These are phyloP conservation scores for Ceyx margarethae DNA, from an alignment of 2,113 vertebrate species.

Conservation along the genomic window DNA sequence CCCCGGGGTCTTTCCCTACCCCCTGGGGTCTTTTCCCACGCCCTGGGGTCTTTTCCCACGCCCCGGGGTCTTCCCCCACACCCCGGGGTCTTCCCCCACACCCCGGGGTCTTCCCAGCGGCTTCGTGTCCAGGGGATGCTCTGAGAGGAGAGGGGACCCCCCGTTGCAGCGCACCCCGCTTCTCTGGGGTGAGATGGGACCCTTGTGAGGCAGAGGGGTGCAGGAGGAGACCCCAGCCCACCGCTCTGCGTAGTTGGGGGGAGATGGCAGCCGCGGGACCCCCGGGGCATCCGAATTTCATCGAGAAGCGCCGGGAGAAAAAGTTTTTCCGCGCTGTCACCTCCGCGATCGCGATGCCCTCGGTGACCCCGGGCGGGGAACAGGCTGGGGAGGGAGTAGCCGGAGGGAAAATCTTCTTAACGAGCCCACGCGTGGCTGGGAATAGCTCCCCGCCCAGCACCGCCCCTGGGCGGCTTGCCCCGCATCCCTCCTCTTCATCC, in stretches of 20 bases:
- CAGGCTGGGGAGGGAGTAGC: background rate
- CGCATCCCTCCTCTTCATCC: too few species aligned
- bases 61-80: too few species aligned
- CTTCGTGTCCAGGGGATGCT: background rate
- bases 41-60: too few species aligned
- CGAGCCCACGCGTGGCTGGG: accelerated
- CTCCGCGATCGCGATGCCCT: background rate
- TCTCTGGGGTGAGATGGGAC: background rate
- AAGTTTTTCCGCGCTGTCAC: background rate
- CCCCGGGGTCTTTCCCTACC: too few species aligned
- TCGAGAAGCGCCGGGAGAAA: background rate
- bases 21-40: too few species aligned
- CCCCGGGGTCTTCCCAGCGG: too few species aligned
- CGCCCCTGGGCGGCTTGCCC: background rate
- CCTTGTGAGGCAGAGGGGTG: background rate
- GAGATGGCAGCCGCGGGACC: background rate
- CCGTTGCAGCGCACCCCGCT: background rate
- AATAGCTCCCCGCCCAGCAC: background rate
- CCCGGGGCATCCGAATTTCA: background rate
- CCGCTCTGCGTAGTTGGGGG: accelerated
- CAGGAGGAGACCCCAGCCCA: background rate
- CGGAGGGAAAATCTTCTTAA: background rate
- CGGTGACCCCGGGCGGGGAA: background rate
- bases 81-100: too few species aligned
- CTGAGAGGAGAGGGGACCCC: background rate